Evolutionary conservation across 2,888 invertebrate species (phyloP), one percentile per base, ranked within the genome.

Genomic region (Aporophyla nigra): DNA sequence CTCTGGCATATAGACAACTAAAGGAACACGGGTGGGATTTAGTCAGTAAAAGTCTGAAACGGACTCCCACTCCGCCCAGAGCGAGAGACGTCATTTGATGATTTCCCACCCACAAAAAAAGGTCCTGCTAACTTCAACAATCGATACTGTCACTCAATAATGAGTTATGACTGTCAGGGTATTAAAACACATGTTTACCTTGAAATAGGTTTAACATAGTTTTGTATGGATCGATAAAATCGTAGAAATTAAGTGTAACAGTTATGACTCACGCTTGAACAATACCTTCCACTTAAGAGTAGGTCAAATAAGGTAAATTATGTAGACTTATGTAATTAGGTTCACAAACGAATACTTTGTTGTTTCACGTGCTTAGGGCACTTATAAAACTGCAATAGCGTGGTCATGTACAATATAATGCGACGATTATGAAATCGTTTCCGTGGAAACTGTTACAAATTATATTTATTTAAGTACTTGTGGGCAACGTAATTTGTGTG

Each of bases 341-440:
- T 65, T 14, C 43, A 88, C 83, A 92, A 90, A 87, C 89, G 86
- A 84, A 87, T 72, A 83, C 85, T 90, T 88, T 86, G 87, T 88
- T 85, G 88, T 86, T 85, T 92, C 87, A 89, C 91, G 90, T 94
- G 92, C 90, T 82, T 51, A 70, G 51, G 71, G 71, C 76, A 83
- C 88, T 87, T 88, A 85, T 89, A 77, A 90, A 91, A 87, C 88
- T 91, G 89, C 91, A 91, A 73, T 92, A 72, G 90, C 92, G 91
- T 93, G 92, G 88, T 87, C 87, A 83, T 73, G 84, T 88, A 88
- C 87, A 89, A 88, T 92, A 89, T 89, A 90, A 89, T 83, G 85
- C 76, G 75, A 86, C 87, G 83, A 91, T 90, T 90, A 90, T 87
- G 86, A 82, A 88, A 89, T 85, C 71, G 84, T 84, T 85, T 80